A percentile compares a stretch with the other conserved stretches of the same genome.
Conservation (phyloP, 1,140 invertebrate species). For the Wiebesia pumilae region DNA sequence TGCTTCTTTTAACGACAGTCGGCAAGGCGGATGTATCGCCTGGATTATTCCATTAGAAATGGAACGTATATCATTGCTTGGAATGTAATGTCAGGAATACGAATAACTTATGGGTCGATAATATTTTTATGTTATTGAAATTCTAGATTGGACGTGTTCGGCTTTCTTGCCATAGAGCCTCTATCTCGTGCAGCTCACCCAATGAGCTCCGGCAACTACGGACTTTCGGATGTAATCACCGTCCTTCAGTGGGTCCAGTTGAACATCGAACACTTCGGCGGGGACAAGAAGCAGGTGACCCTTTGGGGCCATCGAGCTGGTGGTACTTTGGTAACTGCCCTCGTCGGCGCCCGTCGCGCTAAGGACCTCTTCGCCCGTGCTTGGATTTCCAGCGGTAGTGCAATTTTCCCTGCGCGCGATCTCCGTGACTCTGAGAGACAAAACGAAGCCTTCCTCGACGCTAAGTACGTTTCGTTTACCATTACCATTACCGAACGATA, state of each 20-base stretch:
- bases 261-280: slow-evolving; percentile 89
- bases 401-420: slow-evolving; percentile 80
- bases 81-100: no score
- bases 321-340: slow-evolving; percentile 84
- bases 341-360: slow-evolving; percentile 77
- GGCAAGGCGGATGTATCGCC: no score
- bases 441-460: slow-evolving; percentile 78
- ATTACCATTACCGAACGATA: neutral
- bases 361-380: slow-evolving; percentile 80
- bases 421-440: slow-evolving; percentile 78
- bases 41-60: no score
- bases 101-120: neutral
- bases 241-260: slow-evolving; percentile 87
- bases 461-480: slow-evolving; percentile 35
- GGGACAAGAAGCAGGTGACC: slow-evolving; percentile 84
- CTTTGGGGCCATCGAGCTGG: slow-evolving; percentile 88
- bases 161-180: slow-evolving; percentile 84
- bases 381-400: slow-evolving; percentile 85
- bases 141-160: slow-evolving; percentile 81
- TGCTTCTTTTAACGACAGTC: no score
- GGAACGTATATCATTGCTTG: no score
- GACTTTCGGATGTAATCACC: slow-evolving; percentile 85
- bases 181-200: slow-evolving; percentile 83
- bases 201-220: slow-evolving; percentile 89
- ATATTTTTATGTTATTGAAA: neutral